These are phyloP conservation scores for Lepidocolaptes lacrymiger DNA, from an alignment of 2,797 vertebrate species.

Conservation along the genomic window DNA sequence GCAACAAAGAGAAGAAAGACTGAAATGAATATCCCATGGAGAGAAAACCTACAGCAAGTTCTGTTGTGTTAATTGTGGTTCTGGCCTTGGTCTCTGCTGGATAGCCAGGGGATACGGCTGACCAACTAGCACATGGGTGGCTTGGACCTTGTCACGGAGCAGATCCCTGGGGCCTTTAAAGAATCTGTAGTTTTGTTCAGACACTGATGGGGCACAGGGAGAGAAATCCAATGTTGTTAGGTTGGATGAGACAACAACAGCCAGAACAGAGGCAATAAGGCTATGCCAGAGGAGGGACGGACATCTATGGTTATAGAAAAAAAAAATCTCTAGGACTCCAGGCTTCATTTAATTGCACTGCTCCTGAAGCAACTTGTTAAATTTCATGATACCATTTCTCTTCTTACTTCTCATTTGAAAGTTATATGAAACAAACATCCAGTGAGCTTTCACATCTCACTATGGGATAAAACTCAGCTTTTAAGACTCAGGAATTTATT, in stretches of 20 bases:
- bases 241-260: neutral
- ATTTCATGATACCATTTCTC: neutral
- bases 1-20: neutral
- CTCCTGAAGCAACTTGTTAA: neutral
- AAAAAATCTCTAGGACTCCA: neutral
- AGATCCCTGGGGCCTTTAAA: neutral
- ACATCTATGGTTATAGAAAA: neutral
- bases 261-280: neutral
- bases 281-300: neutral
- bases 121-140: neutral
- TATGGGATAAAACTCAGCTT: conserved; percentile 2
- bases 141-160: neutral
- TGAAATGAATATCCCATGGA: neutral
- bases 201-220: accelerated
- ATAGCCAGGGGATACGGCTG: neutral
- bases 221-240: neutral
- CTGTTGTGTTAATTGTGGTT: neutral
- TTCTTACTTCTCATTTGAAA: conserved; percentile 32
- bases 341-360: neutral
- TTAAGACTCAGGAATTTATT: conserved; percentile 36
- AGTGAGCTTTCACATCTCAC: neutral
- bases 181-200: neutral
- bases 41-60: neutral
- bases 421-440: conserved; percentile 19
- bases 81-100: neutral